Percentiles rank a stretch among this genome's conserved stretches.
Evolutionary conservation across 1,140 invertebrate species (phyloP).

Genomic region (Caenorhabditis inopinata): DNA sequence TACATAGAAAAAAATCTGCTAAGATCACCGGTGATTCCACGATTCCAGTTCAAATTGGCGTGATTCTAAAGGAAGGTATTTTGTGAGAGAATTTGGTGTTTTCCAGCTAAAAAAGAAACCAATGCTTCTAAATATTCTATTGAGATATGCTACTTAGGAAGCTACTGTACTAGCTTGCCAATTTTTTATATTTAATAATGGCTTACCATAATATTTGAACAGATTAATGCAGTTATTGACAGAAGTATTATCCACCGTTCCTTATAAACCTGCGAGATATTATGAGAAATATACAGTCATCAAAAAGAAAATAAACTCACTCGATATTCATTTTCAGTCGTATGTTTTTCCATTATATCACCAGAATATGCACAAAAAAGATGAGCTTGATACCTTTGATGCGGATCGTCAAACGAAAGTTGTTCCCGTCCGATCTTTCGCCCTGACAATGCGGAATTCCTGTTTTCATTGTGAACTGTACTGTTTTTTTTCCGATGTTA

Average conservation of each 20-base stretch:
- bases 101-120: too few relatives aligned
- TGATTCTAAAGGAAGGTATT: too few relatives aligned
- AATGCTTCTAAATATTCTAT: too few relatives aligned
- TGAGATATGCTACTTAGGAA: too few relatives aligned
- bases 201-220: conserved; percentile 8
- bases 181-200: too few relatives aligned
- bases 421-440: neutral
- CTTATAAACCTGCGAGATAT: neutral
- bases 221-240: neutral
- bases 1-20: too few relatives aligned
- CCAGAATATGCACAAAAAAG: neutral
- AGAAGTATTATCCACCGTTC: conserved; percentile 12
- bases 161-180: too few relatives aligned
- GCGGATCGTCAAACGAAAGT: neutral
- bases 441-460: neutral
- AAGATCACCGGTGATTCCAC: too few relatives aligned
- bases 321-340: conserved; percentile 10
- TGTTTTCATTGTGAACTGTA: neutral
- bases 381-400: neutral
- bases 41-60: too few relatives aligned
- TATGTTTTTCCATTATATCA: conserved; percentile 13
- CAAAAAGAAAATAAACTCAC: neutral
- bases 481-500: neutral
- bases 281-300: neutral
- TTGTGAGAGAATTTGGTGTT: too few relatives aligned